Evolutionary conservation across 2,888 invertebrate species (phyloP), one percentile per base, ranked within the genome.

Genomic region (Myopa testacea): DNA sequence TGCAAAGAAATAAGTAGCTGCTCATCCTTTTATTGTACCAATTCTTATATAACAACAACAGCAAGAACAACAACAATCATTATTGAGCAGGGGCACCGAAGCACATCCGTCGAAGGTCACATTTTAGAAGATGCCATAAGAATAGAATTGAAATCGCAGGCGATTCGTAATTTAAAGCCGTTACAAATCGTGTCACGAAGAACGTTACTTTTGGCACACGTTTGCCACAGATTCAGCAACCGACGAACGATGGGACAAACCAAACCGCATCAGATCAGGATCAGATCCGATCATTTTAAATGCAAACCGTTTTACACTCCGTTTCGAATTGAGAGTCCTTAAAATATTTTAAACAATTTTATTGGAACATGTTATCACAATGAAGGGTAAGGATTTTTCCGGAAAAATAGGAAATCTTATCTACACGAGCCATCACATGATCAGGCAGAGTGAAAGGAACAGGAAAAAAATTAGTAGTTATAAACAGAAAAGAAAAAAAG

Each of bases 121-220:
- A 58, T 67, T 75, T 65, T 55, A 52, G 45, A 67, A 52, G 58
- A 75, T 58, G 68, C 58, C 52, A 67, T 75, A 65, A 75, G 3
- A 68, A 52, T 58, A 40, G 10, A 38, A 38, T 34, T 38, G 12
- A 37, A 34, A 8, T 14, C 55, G 6, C 55, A n/a, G 5, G 4
- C 45, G 34, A 60, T 40, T 69, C 34, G 69, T 38, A 71, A 73
- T 67, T 67, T 60, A n/a, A 38, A 75, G 55, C 52, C 74, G 55
- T 52, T 38, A 63, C 63, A 38, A 73, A 63, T 73, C 40, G 45
- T 34, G 34, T n/a, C 34, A 60, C 14, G 70, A 34, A 6, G 37
- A 34, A 38, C 65, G 63, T 58, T 67, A 67, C 71, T 71, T 76
- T 76, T 67, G 76, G 76, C 76, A 76, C 71, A 76, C 76, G 71